A percentile compares a stretch with the other conserved stretches of the same genome.
phyloP scores from a whole-genome alignment of 2,113 vertebrate species.

The Thalassoma bifasciatum region DNA sequence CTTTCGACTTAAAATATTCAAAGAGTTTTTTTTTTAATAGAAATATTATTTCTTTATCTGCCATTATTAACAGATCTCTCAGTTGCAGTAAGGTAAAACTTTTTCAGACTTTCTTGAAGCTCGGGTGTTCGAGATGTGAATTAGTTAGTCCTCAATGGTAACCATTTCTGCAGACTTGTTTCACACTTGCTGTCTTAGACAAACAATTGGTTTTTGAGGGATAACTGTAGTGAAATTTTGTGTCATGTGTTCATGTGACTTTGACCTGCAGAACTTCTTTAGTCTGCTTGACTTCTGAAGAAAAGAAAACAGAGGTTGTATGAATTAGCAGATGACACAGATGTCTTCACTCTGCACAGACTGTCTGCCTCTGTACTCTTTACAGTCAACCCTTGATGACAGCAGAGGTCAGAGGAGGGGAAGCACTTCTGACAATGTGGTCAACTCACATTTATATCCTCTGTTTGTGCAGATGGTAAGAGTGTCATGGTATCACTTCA shows the following conservation, averaged over 20 bases:
- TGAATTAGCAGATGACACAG: constrained; percentile 41
- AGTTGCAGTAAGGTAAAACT: neutral
- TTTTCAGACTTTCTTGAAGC: neutral
- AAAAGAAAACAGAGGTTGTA: constrained; percentile 26
- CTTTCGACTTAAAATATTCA: too few species aligned
- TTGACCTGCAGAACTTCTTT: constrained; percentile 2
- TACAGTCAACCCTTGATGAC: constrained; percentile 55
- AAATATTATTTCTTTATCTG: neutral
- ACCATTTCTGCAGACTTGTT: neutral
- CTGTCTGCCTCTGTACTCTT: constrained; percentile 40
- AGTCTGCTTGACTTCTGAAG: constrained; percentile 1
- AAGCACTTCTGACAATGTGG: constrained; percentile 61
- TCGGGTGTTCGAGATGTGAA: neutral
- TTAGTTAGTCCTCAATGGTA: neutral
- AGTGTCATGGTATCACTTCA: constrained; percentile 15
- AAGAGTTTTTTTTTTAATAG: too few species aligned
- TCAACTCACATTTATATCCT: constrained; percentile 64
- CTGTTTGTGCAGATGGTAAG: constrained; percentile 53
- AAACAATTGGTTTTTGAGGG: neutral
- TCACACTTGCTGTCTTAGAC: neutral
- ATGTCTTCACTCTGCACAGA: constrained; percentile 31
- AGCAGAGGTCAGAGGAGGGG: constrained; percentile 54
- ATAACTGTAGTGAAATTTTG: neutral
- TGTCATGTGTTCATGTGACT: constrained; percentile 10
- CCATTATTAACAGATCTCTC: neutral